Conservation (phyloP, 2,888 invertebrate genomes). For the Periphyllus acericola region DNA sequence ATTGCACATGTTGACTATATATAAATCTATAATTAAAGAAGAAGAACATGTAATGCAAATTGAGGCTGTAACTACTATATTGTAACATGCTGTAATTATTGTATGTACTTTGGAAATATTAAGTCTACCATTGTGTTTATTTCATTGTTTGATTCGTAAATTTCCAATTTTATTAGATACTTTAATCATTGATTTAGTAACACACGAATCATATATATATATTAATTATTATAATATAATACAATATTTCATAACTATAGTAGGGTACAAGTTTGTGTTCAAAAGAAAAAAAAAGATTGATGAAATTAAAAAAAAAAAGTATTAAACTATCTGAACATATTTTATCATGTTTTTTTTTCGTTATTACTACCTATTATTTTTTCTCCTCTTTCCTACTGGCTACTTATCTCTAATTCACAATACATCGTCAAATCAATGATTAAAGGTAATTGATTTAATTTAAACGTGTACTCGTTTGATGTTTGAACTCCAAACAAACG, state of each 20-base stretch:
- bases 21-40: slow-evolving; percentile 1
- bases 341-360: slow-evolving; percentile 32
- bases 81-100: slow-evolving; percentile 32
- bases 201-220: slow-evolving; percentile 30
- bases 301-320: slow-evolving; percentile 52
- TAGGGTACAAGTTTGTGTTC: slow-evolving; percentile 60
- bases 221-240: neutral
- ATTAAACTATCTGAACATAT: slow-evolving; percentile 49
- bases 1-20: slow-evolving; percentile 12
- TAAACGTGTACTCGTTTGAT: no score
- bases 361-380: neutral
- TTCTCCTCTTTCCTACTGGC: neutral
- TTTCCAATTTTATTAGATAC: slow-evolving; percentile 51
- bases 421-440: no score
- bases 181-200: slow-evolving; percentile 45
- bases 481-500: no score
- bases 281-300: slow-evolving; percentile 54
- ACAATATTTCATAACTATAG: slow-evolving; percentile 45
- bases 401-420: neutral
- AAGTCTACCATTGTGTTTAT: slow-evolving; percentile 51
- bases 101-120: slow-evolving; percentile 45
- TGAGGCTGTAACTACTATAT: slow-evolving; percentile 8
- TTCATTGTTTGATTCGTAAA: slow-evolving; percentile 49
- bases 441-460: no score
- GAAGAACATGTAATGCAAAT: slow-evolving; percentile 17